Percentiles rank a stretch among this genome's conserved stretches.
These are phyloP conservation scores for Carduelis carduelis DNA, from an alignment of 2,797 vertebrate genomes.

Conservation along the genomic window DNA sequence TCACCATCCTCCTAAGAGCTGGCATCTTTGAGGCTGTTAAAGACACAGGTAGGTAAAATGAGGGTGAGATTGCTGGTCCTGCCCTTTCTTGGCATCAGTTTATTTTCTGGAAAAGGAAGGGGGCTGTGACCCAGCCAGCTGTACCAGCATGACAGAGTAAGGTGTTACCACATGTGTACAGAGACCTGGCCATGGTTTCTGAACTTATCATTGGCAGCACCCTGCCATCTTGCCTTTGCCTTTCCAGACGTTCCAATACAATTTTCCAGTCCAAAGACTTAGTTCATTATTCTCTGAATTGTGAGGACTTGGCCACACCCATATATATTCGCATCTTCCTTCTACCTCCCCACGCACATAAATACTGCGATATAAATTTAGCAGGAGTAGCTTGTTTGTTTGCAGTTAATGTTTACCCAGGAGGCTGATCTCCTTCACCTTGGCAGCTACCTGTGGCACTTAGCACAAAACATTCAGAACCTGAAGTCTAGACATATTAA, in stretches of 20 bases:
- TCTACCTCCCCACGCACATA: background rate
- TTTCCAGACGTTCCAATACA: background rate
- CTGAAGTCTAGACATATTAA: background rate
- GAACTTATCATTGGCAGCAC: background rate
- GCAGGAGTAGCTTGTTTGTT: background rate
- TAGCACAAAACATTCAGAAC: background rate
- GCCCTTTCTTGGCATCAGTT: background rate
- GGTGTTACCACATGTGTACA: fast-evolving
- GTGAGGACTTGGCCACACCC: background rate
- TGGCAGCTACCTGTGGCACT: background rate
- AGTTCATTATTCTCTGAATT: background rate
- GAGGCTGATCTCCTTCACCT: background rate
- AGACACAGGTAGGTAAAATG: background rate
- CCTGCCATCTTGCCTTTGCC: background rate
- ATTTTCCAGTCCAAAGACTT: background rate
- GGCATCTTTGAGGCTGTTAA: background rate
- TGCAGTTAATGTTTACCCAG: background rate
- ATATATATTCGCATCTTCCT: background rate
- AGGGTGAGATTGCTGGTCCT: background rate
- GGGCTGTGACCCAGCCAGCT: background rate
- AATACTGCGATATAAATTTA: background rate
- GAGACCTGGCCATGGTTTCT: background rate
- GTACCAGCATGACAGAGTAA: background rate
- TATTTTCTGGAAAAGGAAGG: background rate
- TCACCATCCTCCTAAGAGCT: background rate